Percentiles rank a stretch among this genome's conserved stretches.
Conservation (phyloP, 2,113 vertebrate species). For the Electrona antarctica region DNA sequence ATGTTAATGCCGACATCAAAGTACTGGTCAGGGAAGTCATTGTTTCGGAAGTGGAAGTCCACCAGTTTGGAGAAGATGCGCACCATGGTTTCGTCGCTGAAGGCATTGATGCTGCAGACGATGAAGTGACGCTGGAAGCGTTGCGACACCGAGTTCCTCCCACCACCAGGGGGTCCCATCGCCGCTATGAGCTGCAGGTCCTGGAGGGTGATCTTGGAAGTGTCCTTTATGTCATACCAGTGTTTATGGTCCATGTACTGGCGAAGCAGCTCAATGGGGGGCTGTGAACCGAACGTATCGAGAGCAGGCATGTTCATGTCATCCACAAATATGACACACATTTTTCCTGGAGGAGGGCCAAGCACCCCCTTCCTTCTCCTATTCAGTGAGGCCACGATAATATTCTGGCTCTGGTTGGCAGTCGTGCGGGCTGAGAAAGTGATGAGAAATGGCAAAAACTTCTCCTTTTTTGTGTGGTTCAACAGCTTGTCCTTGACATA, state of each 20-base stretch:
- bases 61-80: conserved; percentile 92
- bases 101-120: conserved; percentile 88
- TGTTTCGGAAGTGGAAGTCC: conserved; percentile 82
- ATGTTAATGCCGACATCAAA: conserved; percentile 88
- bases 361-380: conserved; percentile 93
- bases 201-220: conserved; percentile 80
- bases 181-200: conserved; percentile 84
- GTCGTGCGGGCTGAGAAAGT: conserved; percentile 95
- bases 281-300: conserved; percentile 86
- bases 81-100: conserved; percentile 94
- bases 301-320: conserved; percentile 89
- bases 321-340: conserved; percentile 90
- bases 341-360: conserved; percentile 93
- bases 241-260: conserved; percentile 89
- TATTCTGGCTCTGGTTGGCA: conserved; percentile 95
- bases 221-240: conserved; percentile 96
- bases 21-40: conserved; percentile 84
- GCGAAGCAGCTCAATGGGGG: conserved; percentile 84
- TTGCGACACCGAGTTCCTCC: conserved; percentile 85
- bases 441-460: conserved; percentile 91
- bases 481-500: conserved; percentile 96
- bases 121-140: conserved; percentile 86
- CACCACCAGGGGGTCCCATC: conserved; percentile 86
- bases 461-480: conserved; percentile 90
- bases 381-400: conserved; percentile 93